Conservation (phyloP, 2,113 vertebrate genomes). For the Grallaria varia region DNA sequence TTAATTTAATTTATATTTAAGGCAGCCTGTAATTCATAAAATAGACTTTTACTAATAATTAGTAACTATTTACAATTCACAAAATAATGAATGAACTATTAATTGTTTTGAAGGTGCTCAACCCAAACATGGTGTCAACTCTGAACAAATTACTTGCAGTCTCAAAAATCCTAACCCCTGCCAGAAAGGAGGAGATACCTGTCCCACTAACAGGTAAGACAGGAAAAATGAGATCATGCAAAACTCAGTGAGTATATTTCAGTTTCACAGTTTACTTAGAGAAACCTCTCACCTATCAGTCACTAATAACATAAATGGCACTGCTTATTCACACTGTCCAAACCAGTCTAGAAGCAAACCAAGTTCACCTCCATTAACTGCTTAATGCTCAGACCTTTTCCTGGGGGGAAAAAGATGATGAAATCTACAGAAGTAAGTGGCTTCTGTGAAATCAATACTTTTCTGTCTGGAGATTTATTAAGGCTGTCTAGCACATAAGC, state of each 20-base stretch:
- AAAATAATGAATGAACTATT: not conserved
- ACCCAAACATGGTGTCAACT: not conserved
- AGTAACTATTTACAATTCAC: not conserved
- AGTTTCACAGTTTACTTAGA: not conserved
- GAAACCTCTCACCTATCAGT: not conserved
- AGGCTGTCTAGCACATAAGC: not conserved
- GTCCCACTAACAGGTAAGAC: not conserved
- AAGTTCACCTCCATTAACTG: not conserved
- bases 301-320: not conserved
- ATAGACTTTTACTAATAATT: not conserved
- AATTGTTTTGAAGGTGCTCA: not conserved
- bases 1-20: not conserved
- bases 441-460: not conserved
- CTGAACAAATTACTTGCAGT: not conserved
- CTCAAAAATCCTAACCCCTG: not conserved
- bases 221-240: not conserved
- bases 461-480: not conserved
- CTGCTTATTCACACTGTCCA: not conserved
- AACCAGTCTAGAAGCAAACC: not conserved
- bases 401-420: fast-evolving
- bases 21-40: not conserved
- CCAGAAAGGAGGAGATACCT: not conserved
- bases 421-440: not conserved
- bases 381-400: not conserved
- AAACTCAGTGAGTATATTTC: not conserved